Percentiles rank a stretch among this genome's conserved stretches.
Evolutionary conservation across 2,113 vertebrate species (phyloP).

Genomic region (Syngnathoides biaculeatus): DNA sequence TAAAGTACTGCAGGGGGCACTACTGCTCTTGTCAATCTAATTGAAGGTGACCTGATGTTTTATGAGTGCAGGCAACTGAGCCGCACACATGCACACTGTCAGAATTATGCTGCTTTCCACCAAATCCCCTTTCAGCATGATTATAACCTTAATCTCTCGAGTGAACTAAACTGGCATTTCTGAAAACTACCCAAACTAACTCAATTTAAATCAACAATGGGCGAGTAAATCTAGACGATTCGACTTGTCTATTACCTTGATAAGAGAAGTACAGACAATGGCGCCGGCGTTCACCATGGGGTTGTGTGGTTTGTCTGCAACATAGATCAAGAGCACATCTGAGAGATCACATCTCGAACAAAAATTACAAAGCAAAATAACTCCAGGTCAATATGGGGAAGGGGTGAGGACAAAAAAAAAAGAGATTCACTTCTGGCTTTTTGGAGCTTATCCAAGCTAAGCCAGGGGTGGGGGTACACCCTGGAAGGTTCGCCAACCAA

Average conservation of each 20-base stretch:
- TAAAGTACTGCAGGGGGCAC: conserved; percentile 40
- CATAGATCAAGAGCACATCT: neutral
- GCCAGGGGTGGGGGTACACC: neutral
- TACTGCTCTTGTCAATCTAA: conserved; percentile 9
- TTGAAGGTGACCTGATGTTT: conserved; percentile 4
- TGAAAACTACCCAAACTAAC: neutral
- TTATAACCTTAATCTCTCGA: conserved; percentile 57
- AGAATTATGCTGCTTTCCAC: conserved; percentile 21
- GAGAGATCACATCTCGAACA: neutral
- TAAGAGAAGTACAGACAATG: conserved; percentile 95
- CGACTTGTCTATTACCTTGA: conserved; percentile 81
- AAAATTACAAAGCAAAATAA: neutral
- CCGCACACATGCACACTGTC: neutral
- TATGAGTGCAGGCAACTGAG: neutral
- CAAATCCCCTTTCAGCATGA: conserved; percentile 60
- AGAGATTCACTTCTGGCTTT: neutral
- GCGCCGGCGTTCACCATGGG: conserved; percentile 99
- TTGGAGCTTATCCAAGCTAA: neutral
- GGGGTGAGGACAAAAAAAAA: too few relatives aligned
- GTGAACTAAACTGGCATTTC: conserved; percentile 36
- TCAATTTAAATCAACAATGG: neutral
- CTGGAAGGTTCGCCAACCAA: neutral
- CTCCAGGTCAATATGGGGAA: neutral
- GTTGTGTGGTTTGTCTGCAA: conserved; percentile 94
- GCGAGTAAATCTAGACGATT: neutral